Evolutionary conservation across 1,140 invertebrate genomes (phyloP), one percentile per base, ranked within the genome.

Genomic region (Drosophila tani): DNA sequence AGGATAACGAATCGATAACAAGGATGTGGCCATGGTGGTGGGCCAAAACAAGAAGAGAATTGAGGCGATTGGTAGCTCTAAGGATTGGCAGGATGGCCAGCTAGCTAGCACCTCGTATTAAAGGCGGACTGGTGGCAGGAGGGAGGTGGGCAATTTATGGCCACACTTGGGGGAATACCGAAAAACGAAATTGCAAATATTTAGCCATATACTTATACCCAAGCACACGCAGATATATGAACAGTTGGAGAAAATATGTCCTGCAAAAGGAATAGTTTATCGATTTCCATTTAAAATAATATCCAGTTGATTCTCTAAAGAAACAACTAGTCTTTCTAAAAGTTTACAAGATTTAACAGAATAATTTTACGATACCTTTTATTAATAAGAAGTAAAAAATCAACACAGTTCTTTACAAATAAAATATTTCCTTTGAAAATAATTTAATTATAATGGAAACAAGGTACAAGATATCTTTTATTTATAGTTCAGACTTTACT

Each of bases 171-270:
- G 60, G 67, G 74, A 74, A 81, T 64, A 59, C 56, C 64, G 45
- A 67, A 85, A 85, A 79, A 78, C 68, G 68, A 82, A 82, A 86
- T 86, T 82, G 82, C 79, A 82, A 85, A 85, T 85, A 85, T 85
- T 85, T 75, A 75, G 75, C 68, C 58, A 69, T 53, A 75, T 58
- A 63, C 50, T 45, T 46, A 66, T 19, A 32, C 17, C 29, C 24
- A 41, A 8, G 38, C 59, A 45, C 68, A 75, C 43, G 32, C 41
- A 56, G 14, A 17, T 17, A 60, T 17, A 5, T 43, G 3, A 11
- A 67, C 58, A 67, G 43, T 67, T 15, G 5, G 24, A 47, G 32
- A 64, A 63, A 64, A 38, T 19, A 6, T 57, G 9, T 8, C 21
- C 21, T 24, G 21, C 21, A 24, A 24, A 24, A 24, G 21, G 21